Evolutionary conservation across 2,888 invertebrate species (phyloP), one percentile per base, ranked within the genome.

Genomic region (Melanophora roralis): DNA sequence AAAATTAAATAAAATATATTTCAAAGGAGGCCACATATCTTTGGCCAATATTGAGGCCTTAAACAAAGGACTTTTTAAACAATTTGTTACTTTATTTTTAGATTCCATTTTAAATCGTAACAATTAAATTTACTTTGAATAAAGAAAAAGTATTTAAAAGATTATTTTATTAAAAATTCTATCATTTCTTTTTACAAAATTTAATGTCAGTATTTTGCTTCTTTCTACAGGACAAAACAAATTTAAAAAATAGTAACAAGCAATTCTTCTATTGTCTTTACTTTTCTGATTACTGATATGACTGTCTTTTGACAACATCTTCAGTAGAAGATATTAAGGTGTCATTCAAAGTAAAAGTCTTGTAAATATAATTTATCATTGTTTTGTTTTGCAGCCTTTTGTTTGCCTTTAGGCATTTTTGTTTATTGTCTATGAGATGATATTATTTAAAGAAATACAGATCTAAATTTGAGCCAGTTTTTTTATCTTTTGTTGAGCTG

Each of bases 141-240:
- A 47, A 0, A 47, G 12, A 16, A 16, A 1, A 23, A 47, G 23
- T 16, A 49, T 59, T 59, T 86, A 85, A 84, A 83, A 86, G 86
- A 87, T 87, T 87, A 87, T 86, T 85, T 85, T 84, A 84, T 86
- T 87, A 85, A 40, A 40, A 64, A 59, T 49, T 34, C 6, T 8
- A 43, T 5, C 51, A 57, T 27, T 32, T 40, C 21, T 34, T 40
- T 49, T 68, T 19, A 7, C 38, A 16, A 12, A 45, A 43, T 12
- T 4, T 36, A 23, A 53, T 62, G 8, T 55, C 40, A 40, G 34
- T 47, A 6, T 6, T 5, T 27, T 27, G 27, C n/a, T 27, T 27
- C 3, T 27, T 27, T 27, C 3, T 27, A 5, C 27, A 5, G 3
- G 6, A 5, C 3, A 27, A 27, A 27, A 5, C 27, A 5, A 6